phyloP scores from a whole-genome alignment of 1,140 invertebrate genomes.

The Lepidostoma basale region DNA sequence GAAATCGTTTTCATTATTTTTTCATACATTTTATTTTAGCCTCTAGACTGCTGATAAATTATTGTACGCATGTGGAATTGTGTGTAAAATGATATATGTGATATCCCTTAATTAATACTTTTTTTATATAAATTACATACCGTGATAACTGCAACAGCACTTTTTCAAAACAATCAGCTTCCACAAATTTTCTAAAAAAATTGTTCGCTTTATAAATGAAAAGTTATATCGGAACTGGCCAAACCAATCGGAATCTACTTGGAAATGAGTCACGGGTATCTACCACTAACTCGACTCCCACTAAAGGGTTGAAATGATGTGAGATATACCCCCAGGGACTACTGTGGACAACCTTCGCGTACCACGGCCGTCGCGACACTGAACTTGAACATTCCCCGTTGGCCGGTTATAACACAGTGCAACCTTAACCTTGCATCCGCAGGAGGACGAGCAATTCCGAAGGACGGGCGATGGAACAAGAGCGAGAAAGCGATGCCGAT shows the following conservation, averaged over 20 bases:
- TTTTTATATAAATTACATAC: conserved; percentile 5
- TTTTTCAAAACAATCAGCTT: conserved; percentile 19
- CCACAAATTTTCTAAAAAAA: conserved; percentile 2
- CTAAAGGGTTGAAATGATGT: not conserved
- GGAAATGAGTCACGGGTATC: not conserved
- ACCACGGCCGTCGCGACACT: conserved; percentile 62
- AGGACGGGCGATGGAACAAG: conserved; percentile 51
- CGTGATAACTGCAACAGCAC: conserved; percentile 13
- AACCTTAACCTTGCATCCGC: conserved; percentile 61
- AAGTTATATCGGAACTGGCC: not conserved
- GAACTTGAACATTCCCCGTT: conserved; percentile 60
- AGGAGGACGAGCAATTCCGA: conserved; percentile 52
- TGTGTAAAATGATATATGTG: not conserved
- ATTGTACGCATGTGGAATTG: not conserved
- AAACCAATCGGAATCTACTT: not conserved
- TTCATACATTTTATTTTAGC: not conserved
- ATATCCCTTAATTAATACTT: not conserved
- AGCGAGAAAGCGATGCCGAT: conserved; percentile 30
- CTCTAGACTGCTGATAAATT: not conserved
- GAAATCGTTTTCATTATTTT: no score
- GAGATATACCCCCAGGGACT: not conserved
- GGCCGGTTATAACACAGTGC: conserved; percentile 59
- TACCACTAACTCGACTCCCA: conserved; percentile 4
- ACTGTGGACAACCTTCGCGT: conserved; percentile 34
- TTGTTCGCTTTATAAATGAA: not conserved